These are phyloP conservation scores for Delichon dasypus DNA, from an alignment of 2,797 vertebrate species.

Conservation along the genomic window DNA sequence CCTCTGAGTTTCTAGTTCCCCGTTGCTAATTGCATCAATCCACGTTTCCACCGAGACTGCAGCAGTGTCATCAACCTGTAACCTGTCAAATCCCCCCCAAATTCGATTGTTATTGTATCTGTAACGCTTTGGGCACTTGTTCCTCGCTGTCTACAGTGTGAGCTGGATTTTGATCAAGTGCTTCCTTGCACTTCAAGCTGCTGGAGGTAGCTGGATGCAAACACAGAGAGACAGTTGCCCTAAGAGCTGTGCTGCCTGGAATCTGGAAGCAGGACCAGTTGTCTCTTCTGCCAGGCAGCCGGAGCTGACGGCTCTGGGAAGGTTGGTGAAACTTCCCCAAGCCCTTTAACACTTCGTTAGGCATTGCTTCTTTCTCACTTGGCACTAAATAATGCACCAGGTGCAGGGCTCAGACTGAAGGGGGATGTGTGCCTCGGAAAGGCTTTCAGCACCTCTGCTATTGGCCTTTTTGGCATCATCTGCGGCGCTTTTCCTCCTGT, in stretches of 20 bases:
- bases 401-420: not conserved
- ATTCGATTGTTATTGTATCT: not conserved
- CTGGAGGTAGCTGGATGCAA: constrained; percentile 45
- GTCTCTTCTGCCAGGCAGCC: not conserved
- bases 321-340: constrained; percentile 17
- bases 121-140: not conserved
- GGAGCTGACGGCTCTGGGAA: not conserved
- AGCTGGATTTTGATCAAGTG: constrained; percentile 55
- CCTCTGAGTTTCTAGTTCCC: constrained; percentile 2
- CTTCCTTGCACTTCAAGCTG: constrained; percentile 22
- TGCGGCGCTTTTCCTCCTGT: not conserved
- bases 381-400: constrained; percentile 9
- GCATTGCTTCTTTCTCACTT: not conserved
- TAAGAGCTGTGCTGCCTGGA: not conserved
- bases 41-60: not conserved
- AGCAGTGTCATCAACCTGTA: constrained; percentile 34
- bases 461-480: not conserved
- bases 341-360: constrained; percentile 10
- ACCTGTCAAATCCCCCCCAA: constrained; percentile 21
- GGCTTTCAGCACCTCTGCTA: not conserved
- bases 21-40: constrained; percentile 42
- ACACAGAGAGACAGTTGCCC: constrained; percentile 35
- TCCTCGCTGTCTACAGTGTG: not conserved
- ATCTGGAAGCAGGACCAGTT: constrained; percentile 17
- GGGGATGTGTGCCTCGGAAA: rapidly evolving